A percentile compares a stretch with the other conserved stretches of the same genome.
Evolutionary conservation across 2,113 vertebrate genomes (phyloP).

Genomic region (Neofelis nebulosa): DNA sequence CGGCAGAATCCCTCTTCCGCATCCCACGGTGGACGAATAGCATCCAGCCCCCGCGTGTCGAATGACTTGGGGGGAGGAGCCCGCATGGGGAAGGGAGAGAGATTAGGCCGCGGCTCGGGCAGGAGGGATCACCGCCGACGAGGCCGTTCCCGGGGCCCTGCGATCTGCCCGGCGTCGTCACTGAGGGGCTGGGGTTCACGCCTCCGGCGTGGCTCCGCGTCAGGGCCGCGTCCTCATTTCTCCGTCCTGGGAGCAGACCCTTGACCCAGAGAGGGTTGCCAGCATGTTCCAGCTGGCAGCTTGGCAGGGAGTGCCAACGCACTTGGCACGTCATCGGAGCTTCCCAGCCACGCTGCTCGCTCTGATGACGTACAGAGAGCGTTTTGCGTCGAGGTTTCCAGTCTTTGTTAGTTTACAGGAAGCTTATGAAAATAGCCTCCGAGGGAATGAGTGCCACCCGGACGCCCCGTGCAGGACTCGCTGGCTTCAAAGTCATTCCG

Average conservation of each 20-base stretch:
- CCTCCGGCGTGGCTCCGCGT: background rate
- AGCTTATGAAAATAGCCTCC: background rate
- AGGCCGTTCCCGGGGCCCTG: background rate
- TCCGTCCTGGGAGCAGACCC: background rate
- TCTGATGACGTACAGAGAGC: accelerated
- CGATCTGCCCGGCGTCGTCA: accelerated
- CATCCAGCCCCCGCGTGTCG: accelerated
- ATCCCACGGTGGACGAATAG: background rate
- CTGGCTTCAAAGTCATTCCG: background rate
- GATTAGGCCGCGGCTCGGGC: accelerated
- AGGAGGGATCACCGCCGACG: accelerated
- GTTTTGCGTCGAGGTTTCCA: background rate
- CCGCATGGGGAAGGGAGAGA: accelerated
- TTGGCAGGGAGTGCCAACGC: accelerated
- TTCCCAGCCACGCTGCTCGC: accelerated
- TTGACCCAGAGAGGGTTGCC: accelerated
- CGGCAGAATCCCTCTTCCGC: no score
- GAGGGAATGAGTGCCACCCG: background rate
- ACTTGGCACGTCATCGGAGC: accelerated
- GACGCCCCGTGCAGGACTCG: accelerated
- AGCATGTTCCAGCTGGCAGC: accelerated
- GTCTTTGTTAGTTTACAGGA: background rate
- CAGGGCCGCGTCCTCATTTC: background rate
- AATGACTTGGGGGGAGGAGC: accelerated
- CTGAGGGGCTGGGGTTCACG: background rate